Conservation (phyloP, 2,888 invertebrate species). For the Drosophila subquinaria region DNA sequence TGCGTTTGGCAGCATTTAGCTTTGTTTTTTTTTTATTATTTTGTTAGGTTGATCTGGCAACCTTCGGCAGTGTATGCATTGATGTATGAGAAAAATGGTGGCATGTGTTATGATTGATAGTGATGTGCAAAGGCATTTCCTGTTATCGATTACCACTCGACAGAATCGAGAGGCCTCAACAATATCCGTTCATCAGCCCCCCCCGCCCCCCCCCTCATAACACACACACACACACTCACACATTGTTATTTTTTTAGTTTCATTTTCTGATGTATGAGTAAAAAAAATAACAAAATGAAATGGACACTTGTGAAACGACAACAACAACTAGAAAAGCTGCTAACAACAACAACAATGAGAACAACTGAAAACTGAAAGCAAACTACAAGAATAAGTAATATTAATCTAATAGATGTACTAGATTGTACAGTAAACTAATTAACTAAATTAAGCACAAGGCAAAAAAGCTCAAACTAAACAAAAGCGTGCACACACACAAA, state of each 20-base stretch:
- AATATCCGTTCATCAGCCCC: constrained; percentile 9
- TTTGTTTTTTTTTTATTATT: constrained; percentile 2
- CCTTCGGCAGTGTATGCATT: constrained; percentile 24
- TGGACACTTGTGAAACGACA: constrained; percentile 36
- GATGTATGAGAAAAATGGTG: constrained; percentile 3
- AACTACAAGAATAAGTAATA: constrained; percentile 42
- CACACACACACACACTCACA: constrained; percentile 23
- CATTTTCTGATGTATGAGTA: constrained; percentile 2
- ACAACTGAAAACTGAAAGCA: constrained; percentile 15
- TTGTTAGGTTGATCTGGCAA: constrained; percentile 26
- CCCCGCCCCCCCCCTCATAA: not conserved
- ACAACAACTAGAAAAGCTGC: constrained; percentile 31
- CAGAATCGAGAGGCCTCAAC: constrained; percentile 2
- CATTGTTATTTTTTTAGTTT: constrained; percentile 50
- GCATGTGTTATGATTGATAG: not conserved
- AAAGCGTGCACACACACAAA: constrained; percentile 10
- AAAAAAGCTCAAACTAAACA: constrained; percentile 2
- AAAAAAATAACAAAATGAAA: constrained; percentile 20
- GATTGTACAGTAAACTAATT: constrained; percentile 64
- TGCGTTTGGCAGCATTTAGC: constrained; percentile 9
- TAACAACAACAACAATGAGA: constrained; percentile 10
- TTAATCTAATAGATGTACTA: constrained; percentile 65
- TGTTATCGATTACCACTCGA: constrained; percentile 17
- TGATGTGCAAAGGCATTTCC: constrained; percentile 12
- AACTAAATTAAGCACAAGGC: constrained; percentile 46